Evolutionary conservation across 2,888 invertebrate species (phyloP), one percentile per base, ranked within the genome.

Genomic region (Homarus gammarus): DNA sequence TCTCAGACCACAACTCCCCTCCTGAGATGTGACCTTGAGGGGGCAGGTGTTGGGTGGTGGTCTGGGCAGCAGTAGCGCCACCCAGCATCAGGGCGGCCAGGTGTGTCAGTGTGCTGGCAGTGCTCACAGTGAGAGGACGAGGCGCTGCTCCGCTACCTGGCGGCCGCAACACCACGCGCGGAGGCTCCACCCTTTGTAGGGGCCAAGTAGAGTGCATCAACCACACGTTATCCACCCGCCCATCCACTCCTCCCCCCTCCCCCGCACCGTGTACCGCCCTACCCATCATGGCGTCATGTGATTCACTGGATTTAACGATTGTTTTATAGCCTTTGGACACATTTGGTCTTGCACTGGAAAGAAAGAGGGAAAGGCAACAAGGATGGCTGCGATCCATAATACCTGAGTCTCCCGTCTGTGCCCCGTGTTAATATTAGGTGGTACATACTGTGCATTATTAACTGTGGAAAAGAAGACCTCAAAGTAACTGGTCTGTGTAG

Each of bases 191-290:
- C 70, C 31, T 70, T 31, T 31, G 36, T 31, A 27, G 36, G 70
- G 70, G 70, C 70, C 36, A 70, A 70, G 70, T 70, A 22, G 70
- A 70, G 70, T 70, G n/a, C 70, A 70, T 70, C 70, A 70, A 15
- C 70, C 70, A 27, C 75, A n/a, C 75, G 40, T 22, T 22, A 36
- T 5, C n/a, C 3, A n/a, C 40, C 15, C 44, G 73, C 36, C 73
- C 73, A 49, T 36, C 40, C 15, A 73, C 73, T 36, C 22, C 38
- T 5, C 38, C 40, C 38, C 8, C 40, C 22, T 36, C 8, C 40
- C 12, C 38, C n/a, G 12, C 73, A 8, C 18, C 56, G 18, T 22
- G 3, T 22, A 73, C 22, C 40, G 38, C 38, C 38, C n/a, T 22
- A 8, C 27, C 40, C 6, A n/a, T 40, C 49, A 12, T 75, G 27